phyloP scores from a whole-genome alignment of 2,888 invertebrate genomes.

The Cantharis rustica region DNA sequence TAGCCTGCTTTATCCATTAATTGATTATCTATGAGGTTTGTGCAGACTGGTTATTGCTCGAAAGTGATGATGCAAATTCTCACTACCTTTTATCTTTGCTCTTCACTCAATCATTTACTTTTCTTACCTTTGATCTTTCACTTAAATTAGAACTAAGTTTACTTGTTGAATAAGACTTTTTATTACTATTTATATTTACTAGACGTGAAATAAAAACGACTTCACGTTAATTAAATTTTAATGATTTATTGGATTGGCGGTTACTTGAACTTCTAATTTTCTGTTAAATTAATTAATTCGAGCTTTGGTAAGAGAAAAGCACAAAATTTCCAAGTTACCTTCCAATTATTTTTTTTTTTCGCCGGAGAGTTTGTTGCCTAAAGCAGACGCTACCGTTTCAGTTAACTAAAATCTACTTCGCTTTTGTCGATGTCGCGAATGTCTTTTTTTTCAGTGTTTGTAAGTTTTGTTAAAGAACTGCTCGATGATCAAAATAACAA shows the following conservation, averaged over 20 bases:
- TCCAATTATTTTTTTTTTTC: not conserved
- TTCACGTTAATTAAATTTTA: not conserved
- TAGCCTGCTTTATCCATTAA: conserved; percentile 23
- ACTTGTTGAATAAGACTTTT: not conserved
- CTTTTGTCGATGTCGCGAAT: not conserved
- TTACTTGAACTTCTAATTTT: not conserved
- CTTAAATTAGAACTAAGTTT: not conserved
- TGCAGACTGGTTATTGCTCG: conserved; percentile 15
- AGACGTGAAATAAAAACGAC: not conserved
- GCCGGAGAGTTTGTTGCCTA: not conserved
- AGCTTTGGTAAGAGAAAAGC: not conserved
- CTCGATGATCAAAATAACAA: not conserved
- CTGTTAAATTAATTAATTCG: not conserved
- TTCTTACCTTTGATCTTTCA: not conserved
- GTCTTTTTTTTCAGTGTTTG: not conserved
- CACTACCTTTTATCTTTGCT: not conserved
- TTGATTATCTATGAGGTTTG: conserved; percentile 30
- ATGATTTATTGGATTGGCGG: not conserved
- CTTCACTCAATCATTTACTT: not conserved
- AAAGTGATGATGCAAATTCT: not conserved
- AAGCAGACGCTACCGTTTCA: not conserved
- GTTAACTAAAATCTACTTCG: not conserved
- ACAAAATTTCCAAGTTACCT: not conserved
- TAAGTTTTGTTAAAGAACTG: not conserved
- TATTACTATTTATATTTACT: not conserved